Evolutionary conservation across 2,888 invertebrate genomes (phyloP), one percentile per base, ranked within the genome.

Genomic region (Pseudococcus viburni): DNA sequence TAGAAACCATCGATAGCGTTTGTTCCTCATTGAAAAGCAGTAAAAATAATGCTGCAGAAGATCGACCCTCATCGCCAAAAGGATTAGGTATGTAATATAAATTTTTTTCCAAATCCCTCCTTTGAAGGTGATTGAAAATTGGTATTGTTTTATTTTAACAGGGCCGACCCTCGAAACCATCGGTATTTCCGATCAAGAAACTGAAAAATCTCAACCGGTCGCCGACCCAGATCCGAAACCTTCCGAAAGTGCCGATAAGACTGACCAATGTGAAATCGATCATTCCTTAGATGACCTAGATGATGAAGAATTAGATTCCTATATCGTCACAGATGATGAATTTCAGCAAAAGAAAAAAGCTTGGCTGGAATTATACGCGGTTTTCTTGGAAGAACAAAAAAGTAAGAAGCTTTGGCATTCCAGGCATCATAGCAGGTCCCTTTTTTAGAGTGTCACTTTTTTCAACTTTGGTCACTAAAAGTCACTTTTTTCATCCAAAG

Each of bases 291-390:
- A 94, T 73, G 95, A 94, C 64, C 94, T 97, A 85, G 97, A 99
- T 91, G 99, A 99, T 91, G 95, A 94, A 7, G 99, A 99, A 93
- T 93, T 99, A 84, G 96, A 96, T 91, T 94, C 95, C 17, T 96
- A 98, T 90, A 96, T 99, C 89, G 93, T 97, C 92, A 94, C 94
- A 2, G 95, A 95, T 73, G 94, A 94, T 86, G 99, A 99, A 92
- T 94, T 95, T 0, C 92, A 94, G 85, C 94, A 95, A 89, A 99
- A 99, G 92, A 95, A 96, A 17, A 93, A 93, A 88, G 92, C 98
- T 91, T 99, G 99, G 99, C 95, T 96, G 91, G 94, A 94, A 91
- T 93, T 96, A 1, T 98, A 99, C 92, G 96, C 96, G 0, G 95
- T 95, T 15, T 99, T 96, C 92, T 93, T 99, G 89, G 94, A 94